phyloP scores from a whole-genome alignment of 53 echinoderm and acorn worm genomes.

The Holothuria leucospilota region DNA sequence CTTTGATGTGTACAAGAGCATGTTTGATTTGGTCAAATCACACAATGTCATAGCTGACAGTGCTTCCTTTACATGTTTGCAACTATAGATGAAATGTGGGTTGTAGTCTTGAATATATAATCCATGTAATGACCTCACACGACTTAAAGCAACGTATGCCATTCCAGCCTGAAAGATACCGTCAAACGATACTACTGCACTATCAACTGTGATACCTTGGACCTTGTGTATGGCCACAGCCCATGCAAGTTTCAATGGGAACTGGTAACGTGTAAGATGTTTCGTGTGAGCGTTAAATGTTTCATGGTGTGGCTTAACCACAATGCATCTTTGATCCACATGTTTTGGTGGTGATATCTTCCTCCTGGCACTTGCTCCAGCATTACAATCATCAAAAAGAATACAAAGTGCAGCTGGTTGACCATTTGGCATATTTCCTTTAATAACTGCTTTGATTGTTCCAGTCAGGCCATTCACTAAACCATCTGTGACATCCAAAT shows the following conservation, averaged over 20 bases:
- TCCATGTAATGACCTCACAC: constrained; percentile 19
- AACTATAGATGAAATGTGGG: constrained; percentile 4
- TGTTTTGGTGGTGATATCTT: constrained; percentile 19
- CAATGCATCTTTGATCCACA: not conserved
- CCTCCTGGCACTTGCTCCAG: constrained; percentile 20
- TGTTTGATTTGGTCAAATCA: not conserved
- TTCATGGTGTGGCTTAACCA: not conserved
- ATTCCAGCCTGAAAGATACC: constrained; percentile 35
- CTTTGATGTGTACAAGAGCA: not conserved
- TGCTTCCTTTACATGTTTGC: not conserved
- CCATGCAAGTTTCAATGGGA: constrained; percentile 31
- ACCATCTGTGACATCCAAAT: constrained; percentile 56
- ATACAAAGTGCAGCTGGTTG: constrained; percentile 29
- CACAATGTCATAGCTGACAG: not conserved
- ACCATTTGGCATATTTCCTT: not conserved
- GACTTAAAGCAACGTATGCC: constrained; percentile 38
- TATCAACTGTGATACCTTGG: constrained; percentile 22
- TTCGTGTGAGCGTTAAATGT: constrained; percentile 9
- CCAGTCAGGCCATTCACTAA: constrained; percentile 40
- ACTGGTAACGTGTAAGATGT: constrained; percentile 29
- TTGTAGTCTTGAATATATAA: constrained; percentile 36
- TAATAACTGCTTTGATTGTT: not conserved
- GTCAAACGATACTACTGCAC: not conserved
- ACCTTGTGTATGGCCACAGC: constrained; percentile 22
- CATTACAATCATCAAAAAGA: constrained; percentile 28